These are phyloP conservation scores for Scaptomyza polygonia DNA, from an alignment of 2,888 invertebrate species.

Conservation along the genomic window DNA sequence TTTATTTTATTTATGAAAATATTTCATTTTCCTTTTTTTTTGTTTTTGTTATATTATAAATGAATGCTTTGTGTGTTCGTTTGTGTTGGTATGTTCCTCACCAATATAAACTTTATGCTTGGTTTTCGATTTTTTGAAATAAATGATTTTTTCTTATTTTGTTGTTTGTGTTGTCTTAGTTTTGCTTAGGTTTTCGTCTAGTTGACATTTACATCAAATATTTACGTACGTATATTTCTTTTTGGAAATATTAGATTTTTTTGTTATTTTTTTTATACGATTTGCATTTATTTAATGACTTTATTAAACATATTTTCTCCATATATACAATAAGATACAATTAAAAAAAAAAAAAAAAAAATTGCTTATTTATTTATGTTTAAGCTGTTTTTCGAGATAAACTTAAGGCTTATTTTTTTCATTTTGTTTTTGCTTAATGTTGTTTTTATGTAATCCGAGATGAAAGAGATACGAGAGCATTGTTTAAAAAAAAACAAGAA, in stretches of 20 bases:
- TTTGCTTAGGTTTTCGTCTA: constrained; percentile 48
- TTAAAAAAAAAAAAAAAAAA: background rate
- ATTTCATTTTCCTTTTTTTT: constrained; percentile 60
- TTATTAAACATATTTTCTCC: constrained; percentile 47
- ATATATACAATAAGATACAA: constrained; percentile 46
- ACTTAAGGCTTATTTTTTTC: constrained; percentile 8
- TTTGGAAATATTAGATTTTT: constrained; percentile 41
- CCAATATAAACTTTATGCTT: constrained; percentile 29
- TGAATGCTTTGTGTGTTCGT: constrained; percentile 50
- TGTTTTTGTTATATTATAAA: constrained; percentile 26
- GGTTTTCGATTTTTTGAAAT: constrained; percentile 37
- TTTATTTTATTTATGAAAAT: constrained; percentile 76
- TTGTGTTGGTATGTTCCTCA: constrained; percentile 27
- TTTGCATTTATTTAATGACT: constrained; percentile 39
- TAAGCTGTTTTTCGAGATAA: constrained; percentile 7
- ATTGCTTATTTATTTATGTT: constrained; percentile 17
- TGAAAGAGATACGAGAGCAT: constrained; percentile 20
- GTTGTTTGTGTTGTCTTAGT: background rate
- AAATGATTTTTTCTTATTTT: constrained; percentile 28
- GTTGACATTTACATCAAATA: constrained; percentile 72
- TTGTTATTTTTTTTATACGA: too few species aligned
- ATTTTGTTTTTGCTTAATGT: constrained; percentile 9
- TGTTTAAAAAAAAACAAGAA: constrained; percentile 8
- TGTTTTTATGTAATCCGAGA: constrained; percentile 13
- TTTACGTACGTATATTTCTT: constrained; percentile 48